Percentiles rank a stretch among this genome's conserved stretches.
Evolutionary conservation across 1,140 invertebrate genomes (phyloP).

Genomic region (Copidosoma floridanum): DNA sequence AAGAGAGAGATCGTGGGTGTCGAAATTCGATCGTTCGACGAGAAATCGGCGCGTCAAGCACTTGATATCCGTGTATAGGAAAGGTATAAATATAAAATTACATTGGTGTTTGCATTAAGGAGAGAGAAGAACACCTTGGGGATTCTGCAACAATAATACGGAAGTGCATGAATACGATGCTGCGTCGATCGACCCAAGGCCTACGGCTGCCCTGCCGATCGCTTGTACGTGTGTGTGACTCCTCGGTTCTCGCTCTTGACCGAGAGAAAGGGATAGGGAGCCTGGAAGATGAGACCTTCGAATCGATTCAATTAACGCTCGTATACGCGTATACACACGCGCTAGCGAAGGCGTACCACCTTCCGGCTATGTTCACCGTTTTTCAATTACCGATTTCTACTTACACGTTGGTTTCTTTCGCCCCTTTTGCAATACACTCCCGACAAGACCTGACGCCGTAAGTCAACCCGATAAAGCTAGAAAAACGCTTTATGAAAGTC

Average conservation of each 20-base stretch:
- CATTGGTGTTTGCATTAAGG: too few species aligned
- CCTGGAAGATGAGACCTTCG: neutral
- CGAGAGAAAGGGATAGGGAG: neutral
- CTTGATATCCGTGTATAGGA: neutral
- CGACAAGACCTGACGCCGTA: too few species aligned
- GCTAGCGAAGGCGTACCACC: neutral
- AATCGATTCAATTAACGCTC: constrained; percentile 18
- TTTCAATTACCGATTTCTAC: constrained; percentile 4
- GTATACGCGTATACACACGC: neutral
- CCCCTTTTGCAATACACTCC: too few species aligned
- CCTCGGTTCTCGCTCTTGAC: neutral
- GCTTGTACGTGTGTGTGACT: too few species aligned
- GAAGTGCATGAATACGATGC: neutral
- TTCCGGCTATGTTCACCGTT: neutral
- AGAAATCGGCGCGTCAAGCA: too few species aligned
- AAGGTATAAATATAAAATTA: too few species aligned
- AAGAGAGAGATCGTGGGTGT: too few species aligned
- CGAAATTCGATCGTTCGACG: neutral
- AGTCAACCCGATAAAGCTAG: too few species aligned
- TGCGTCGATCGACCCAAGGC: constrained; percentile 1
- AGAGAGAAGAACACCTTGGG: too few species aligned
- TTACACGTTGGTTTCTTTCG: too few species aligned
- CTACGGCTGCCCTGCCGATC: neutral
- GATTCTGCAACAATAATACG: neutral
- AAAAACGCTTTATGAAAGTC: neutral